Base-by-base conservation (phyloP, 1,140 invertebrate species). In the Drosophila asahinai region DNA sequence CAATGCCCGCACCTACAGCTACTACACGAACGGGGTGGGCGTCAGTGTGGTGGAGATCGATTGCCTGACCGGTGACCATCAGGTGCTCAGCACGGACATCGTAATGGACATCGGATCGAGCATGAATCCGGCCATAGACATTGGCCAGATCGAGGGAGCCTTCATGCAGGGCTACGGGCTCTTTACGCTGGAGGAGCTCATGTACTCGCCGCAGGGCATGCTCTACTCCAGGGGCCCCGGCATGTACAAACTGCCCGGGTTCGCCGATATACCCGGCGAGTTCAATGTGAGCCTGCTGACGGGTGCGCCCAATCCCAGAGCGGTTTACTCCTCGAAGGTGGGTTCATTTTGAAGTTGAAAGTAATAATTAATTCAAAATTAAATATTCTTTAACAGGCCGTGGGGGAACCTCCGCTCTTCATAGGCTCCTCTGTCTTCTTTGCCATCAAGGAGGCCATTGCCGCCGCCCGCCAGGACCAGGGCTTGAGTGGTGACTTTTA, bases 281-380 rank as follows among this genome's bases (percentile, higher is more conserved):
- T 98, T 99, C 89, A 98, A 99, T 93, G 98, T 99, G 0, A 96
- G 97, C 17, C 93, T 99, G 40, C 94, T 99, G 1, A 98, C 97
- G 93, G 97, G 97, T 22, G 95, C 96, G 40, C 95, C 96, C 2
- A 99, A 99, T 94, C 96, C 96, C 9, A 95, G 96, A 89, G 98
- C 98, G 51, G 96, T 99, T 8, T 99, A 97, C 93, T 99, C 98
- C 1, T 99, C 98, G 8, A 99, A 99, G 95, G 97, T 97, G 90
- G 43, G 62, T 6, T 14, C 38, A 15, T 25, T 38, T 7, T 40
- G 0, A 58, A 54, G 12, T 0, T 8, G 42, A 17, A 25, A 9
- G 2, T 12, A 15, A 17, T 4, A 15, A 43, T 7, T 14, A n/a
- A 48, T 30, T n/a, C 14, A 6, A 55, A 9, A 25, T 52, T 75